Percentiles rank a stretch among this genome's conserved stretches.
Conservation (phyloP, 2,888 invertebrate species). For the Rhamnusium bicolor region DNA sequence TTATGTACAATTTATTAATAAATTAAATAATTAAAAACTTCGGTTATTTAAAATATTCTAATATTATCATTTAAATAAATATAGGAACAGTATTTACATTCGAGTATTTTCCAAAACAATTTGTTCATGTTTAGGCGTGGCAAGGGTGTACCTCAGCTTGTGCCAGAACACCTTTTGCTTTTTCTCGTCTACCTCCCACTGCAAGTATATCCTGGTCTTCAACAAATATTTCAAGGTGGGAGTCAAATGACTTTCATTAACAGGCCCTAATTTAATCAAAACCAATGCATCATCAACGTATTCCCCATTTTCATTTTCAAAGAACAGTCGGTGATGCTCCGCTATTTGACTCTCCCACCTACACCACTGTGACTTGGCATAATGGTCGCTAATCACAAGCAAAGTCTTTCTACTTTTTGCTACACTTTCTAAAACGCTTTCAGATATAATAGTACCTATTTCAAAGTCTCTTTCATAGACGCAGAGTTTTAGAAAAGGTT, state of each 20-base stretch:
- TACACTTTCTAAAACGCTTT: conserved; percentile 78
- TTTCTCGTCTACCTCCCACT: conserved; percentile 74
- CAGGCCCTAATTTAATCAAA: conserved; percentile 76
- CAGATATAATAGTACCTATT: conserved; percentile 77
- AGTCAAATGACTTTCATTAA: conserved; percentile 74
- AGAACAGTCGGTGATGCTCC: conserved; percentile 77
- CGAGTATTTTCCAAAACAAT: conserved; percentile 39
- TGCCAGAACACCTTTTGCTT: conserved; percentile 67
- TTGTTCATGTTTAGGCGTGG: conserved; percentile 46
- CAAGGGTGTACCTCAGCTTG: conserved; percentile 62
- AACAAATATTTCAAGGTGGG: conserved; percentile 77
- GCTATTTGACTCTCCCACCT: conserved; percentile 81
- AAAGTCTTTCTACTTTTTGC: conserved; percentile 78
- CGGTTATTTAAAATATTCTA: background rate
- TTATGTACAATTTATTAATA: conserved; percentile 32
- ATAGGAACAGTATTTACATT: conserved; percentile 32
- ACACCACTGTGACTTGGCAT: conserved; percentile 83
- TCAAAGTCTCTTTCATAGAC: conserved; percentile 81
- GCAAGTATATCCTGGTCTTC: conserved; percentile 78
- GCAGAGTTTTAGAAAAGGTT: conserved; percentile 77
- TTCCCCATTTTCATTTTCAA: conserved; percentile 72
- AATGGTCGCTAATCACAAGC: conserved; percentile 79
- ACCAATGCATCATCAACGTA: conserved; percentile 76
- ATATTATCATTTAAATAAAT: background rate
- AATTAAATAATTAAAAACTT: background rate